A percentile compares a stretch with the other conserved stretches of the same genome.
Conservation (phyloP, 2,888 invertebrate genomes). For the Phoenoteleia sp. region DNA sequence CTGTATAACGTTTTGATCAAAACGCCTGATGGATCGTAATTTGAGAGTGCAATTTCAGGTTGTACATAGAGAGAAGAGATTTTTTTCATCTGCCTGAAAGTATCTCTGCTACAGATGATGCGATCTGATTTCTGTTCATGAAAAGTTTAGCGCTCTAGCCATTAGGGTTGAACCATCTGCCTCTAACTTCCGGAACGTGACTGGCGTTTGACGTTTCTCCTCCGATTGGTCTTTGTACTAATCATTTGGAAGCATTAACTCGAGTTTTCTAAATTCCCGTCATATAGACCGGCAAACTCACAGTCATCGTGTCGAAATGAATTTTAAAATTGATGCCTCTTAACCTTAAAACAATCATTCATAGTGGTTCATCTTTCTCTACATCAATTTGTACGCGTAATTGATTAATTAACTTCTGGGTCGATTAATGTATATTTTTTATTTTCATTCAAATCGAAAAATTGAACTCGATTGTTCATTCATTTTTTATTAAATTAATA, state of each 20-base stretch:
- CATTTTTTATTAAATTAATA: too few relatives aligned
- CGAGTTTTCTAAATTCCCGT: background rate
- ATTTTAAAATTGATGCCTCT: too few relatives aligned
- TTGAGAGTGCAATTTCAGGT: background rate
- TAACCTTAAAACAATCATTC: too few relatives aligned
- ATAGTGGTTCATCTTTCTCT: too few relatives aligned
- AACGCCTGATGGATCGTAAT: background rate
- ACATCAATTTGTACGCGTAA: too few relatives aligned
- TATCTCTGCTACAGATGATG: conserved; percentile 14
- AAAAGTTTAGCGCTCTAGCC: conserved; percentile 40
- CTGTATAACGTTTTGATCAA: background rate
- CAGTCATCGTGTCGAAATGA: too few relatives aligned
- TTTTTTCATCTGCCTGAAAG: background rate
- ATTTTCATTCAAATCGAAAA: too few relatives aligned
- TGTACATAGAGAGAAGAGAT: background rate
- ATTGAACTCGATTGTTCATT: too few relatives aligned
- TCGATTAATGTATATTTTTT: too few relatives aligned
- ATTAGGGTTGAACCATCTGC: conserved; percentile 30
- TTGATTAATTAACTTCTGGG: too few relatives aligned
- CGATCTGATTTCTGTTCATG: conserved; percentile 27
- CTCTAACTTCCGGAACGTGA: conserved; percentile 32
- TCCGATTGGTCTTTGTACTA: background rate
- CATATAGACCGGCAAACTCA: too few relatives aligned
- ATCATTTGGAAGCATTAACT: background rate
- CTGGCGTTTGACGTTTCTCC: conserved; percentile 29